Evolutionary conservation across 2,797 vertebrate genomes (phyloP), one percentile per base, ranked within the genome.

Genomic region (Carduelis carduelis): DNA sequence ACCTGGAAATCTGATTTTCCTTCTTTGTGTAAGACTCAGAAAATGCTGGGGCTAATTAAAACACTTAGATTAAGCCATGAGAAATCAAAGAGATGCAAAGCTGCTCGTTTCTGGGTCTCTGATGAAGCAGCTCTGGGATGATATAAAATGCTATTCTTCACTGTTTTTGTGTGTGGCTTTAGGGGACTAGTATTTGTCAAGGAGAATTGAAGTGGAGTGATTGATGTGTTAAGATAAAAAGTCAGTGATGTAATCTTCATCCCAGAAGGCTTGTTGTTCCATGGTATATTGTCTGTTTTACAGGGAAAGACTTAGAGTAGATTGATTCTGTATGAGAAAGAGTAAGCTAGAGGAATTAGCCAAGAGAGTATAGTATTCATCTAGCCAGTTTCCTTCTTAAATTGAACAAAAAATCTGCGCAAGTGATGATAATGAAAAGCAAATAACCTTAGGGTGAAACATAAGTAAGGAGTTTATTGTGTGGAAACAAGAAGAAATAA

Each of bases 181-280:
- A 84, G 83, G 88, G 83, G 74, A 93, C 87, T 94, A 79, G 74
- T 92, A 84, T 83, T 84, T 97, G 91, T 96, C 97, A 90, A 84
- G 76, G 78, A 89, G 95, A 96, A 94, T 76, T 92, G 89, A 89
- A 96, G 76, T 76, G 83, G 81, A 95, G 87, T 95, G 97, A 98
- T 97, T 97, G 97, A 97, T 98, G 95, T 75, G 89, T 93, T 93
- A 77, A 96, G 83, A 97, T 97, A 97, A 97, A 97, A 94, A 97
- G 95, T 94, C 94, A 95, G 96, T 96, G 97, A 97, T 97, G 96
- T 95, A 96, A 96, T 96, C 96, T 96, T 91, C 7, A 21, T 97
- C 97, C 96, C 95, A 96, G 86, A 94, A 93, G 93, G 91, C 91
- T 64, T 92, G 83, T 94, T 95, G 75, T 95, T 95, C 69, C 12